Evolutionary conservation across 64 coral and sea anemone species (phyloP).

Genomic region (Actinia tenebrosa): DNA sequence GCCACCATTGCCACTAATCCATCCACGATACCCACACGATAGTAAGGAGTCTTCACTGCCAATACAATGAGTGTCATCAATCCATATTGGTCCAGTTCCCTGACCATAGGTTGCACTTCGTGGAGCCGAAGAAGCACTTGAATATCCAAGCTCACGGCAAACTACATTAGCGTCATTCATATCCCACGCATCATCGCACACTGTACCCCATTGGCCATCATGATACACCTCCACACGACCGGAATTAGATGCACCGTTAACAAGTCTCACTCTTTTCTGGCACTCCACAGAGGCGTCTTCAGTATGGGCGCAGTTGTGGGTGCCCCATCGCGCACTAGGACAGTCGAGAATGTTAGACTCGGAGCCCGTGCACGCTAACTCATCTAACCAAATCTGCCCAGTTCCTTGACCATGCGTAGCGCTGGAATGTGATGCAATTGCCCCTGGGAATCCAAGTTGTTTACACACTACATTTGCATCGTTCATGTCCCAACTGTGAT

Average conservation of each 20-base stretch:
- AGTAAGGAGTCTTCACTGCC: background rate
- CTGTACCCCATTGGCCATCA: slow-evolving; percentile 27
- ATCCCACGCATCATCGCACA: slow-evolving; percentile 35
- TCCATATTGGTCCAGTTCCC: background rate
- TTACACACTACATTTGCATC: slow-evolving; percentile 10
- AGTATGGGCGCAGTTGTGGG: background rate
- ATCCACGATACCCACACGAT: background rate
- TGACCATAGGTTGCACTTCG: background rate
- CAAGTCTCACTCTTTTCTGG: background rate
- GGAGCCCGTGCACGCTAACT: background rate
- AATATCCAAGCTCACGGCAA: slow-evolving; percentile 41
- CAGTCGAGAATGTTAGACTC: slow-evolving; percentile 3
- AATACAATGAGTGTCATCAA: background rate
- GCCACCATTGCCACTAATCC: background rate
- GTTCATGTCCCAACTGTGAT: slow-evolving; percentile 15
- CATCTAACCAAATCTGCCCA: slow-evolving; percentile 32
- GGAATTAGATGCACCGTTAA: background rate
- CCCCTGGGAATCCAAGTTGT: slow-evolving; percentile 28
- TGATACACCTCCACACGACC: background rate
- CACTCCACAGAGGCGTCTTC: slow-evolving; percentile 18
- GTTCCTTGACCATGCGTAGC: background rate
- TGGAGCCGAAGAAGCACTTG: background rate
- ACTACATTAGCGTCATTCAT: slow-evolving; percentile 42
- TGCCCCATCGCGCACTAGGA: background rate
- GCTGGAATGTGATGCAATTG: background rate